These are phyloP conservation scores for Subacronicta megacephala DNA, from an alignment of 2,888 invertebrate species.

Conservation along the genomic window DNA sequence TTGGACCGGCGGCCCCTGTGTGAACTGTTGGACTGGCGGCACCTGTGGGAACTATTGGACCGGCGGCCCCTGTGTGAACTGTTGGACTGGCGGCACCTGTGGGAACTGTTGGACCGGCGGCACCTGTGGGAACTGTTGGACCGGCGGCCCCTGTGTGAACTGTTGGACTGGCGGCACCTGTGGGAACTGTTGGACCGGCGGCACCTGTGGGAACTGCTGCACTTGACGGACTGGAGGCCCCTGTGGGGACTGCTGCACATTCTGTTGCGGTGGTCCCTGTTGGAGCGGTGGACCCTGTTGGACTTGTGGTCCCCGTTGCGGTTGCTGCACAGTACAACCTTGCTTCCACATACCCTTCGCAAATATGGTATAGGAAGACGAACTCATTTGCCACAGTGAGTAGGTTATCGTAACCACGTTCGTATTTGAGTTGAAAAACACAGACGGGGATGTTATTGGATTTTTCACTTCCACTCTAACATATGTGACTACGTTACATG, in stretches of 20 bases:
- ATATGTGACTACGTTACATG: conserved; percentile 25
- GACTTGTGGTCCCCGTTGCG: neutral
- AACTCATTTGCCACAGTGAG: conserved; percentile 33
- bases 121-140: neutral
- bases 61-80: too few relatives aligned
- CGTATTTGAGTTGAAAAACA: conserved; percentile 32
- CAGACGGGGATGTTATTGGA: conserved; percentile 36
- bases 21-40: too few relatives aligned
- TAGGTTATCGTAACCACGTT: conserved; percentile 45
- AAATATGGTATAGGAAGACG: conserved; percentile 41
- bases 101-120: too few relatives aligned
- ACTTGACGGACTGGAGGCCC: neutral
- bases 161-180: neutral
- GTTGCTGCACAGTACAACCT: neutral
- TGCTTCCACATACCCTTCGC: conserved; percentile 29
- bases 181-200: neutral
- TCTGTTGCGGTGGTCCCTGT: neutral
- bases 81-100: too few relatives aligned
- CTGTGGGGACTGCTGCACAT: neutral
- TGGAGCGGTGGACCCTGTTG: neutral
- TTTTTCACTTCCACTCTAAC: conserved; percentile 48
- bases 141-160: neutral
- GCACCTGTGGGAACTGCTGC: neutral
- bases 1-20: too few relatives aligned
- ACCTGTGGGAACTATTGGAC: too few relatives aligned